Percentiles rank a stretch among this genome's conserved stretches.
Conservation (phyloP, 2,797 vertebrate genomes). For the Cossypha polioptera region DNA sequence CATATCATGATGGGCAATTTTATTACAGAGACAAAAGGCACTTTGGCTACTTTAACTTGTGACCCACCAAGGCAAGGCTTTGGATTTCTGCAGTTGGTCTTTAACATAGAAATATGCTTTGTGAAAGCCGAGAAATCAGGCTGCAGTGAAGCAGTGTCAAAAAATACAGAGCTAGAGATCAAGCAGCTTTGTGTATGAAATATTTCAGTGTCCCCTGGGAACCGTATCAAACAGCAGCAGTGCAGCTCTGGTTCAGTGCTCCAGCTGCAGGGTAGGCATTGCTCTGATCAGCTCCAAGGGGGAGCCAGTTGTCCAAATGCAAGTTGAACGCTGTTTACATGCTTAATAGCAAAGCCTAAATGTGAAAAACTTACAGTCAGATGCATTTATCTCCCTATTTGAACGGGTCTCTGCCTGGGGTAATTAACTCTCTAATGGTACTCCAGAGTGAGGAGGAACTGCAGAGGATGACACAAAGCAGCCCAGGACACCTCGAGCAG, state of each 20-base stretch:
- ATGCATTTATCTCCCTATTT: neutral
- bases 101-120: neutral
- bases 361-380: neutral
- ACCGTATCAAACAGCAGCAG: neutral
- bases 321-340: neutral
- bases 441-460: neutral
- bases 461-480: neutral
- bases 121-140: neutral
- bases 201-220: neutral
- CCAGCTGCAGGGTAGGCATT: conserved; percentile 11
- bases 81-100: neutral
- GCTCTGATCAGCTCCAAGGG: neutral
- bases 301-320: conserved; percentile 3
- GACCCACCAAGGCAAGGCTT: neutral
- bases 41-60: neutral
- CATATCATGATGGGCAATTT: neutral
- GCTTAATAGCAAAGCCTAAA: neutral
- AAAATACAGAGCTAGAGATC: neutral
- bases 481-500: neutral
- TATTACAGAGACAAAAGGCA: neutral
- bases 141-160: neutral
- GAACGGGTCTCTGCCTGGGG: neutral
- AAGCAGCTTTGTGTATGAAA: neutral
- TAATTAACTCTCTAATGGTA: neutral
- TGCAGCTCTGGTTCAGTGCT: neutral